Conservation (phyloP, 2,888 invertebrate genomes). For the Ennomos quercinarius region DNA sequence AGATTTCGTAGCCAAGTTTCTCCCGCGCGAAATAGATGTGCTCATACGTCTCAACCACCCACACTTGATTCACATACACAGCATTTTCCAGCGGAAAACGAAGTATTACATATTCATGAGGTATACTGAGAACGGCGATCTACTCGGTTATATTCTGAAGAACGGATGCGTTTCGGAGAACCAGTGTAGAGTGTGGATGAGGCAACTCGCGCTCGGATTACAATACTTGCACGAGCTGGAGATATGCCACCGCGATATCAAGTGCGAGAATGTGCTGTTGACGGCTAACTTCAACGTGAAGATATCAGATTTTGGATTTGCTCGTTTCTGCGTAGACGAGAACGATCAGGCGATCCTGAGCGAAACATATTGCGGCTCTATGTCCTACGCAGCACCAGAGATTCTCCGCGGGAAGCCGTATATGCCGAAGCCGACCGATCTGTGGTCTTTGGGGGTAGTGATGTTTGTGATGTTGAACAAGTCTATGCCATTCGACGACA, state of each 20-base stretch:
- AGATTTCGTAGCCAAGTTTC: slow-evolving; percentile 92
- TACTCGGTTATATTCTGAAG: slow-evolving; percentile 89
- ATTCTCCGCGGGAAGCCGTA: slow-evolving; percentile 91
- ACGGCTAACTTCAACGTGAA: slow-evolving; percentile 91
- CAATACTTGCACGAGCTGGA: slow-evolving; percentile 91
- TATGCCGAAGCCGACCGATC: slow-evolving; percentile 89
- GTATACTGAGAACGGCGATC: slow-evolving; percentile 91
- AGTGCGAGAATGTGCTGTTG: slow-evolving; percentile 92
- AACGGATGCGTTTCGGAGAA: slow-evolving; percentile 89
- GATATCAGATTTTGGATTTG: slow-evolving; percentile 93
- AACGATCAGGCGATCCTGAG: slow-evolving; percentile 83
- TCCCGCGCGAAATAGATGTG: slow-evolving; percentile 93
- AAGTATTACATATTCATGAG: slow-evolving; percentile 93
- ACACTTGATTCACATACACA: slow-evolving; percentile 91
- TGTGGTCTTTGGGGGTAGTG: slow-evolving; percentile 93
- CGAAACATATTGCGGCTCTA: slow-evolving; percentile 93
- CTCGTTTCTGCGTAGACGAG: slow-evolving; percentile 78
- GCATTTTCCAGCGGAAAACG: slow-evolving; percentile 89
- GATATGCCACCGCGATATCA: slow-evolving; percentile 92
- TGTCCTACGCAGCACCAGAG: slow-evolving; percentile 95
- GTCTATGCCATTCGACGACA: slow-evolving; percentile 93
- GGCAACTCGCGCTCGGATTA: slow-evolving; percentile 88
- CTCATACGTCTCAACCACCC: slow-evolving; percentile 91
- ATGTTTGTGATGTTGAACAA: slow-evolving; percentile 94
- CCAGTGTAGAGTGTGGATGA: slow-evolving; percentile 89